phyloP scores from a whole-genome alignment of 2,113 vertebrate genomes.

The Archilochus colubris region DNA sequence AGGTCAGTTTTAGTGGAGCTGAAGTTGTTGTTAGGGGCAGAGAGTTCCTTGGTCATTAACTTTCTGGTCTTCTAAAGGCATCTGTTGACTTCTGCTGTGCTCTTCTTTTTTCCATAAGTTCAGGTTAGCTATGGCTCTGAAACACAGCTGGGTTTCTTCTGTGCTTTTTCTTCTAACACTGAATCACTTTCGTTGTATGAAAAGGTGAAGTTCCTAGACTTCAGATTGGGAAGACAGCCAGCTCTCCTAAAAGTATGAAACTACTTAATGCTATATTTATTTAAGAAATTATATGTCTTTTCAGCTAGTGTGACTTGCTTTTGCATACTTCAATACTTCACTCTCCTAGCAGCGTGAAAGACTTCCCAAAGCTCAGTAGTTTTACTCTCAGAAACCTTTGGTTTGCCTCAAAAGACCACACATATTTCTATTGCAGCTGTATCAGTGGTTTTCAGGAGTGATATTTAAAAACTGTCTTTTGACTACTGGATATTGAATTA shows the following conservation, averaged over 20 bases:
- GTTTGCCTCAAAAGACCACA: background rate
- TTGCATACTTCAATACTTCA: background rate
- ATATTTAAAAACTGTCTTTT: background rate
- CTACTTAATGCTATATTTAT: background rate
- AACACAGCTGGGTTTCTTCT: background rate
- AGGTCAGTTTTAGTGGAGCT: background rate
- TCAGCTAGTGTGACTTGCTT: background rate
- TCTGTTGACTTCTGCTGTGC: background rate
- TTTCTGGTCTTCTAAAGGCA: background rate
- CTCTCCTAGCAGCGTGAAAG: background rate
- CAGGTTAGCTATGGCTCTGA: background rate
- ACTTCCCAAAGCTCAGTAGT: background rate
- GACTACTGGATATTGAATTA: background rate
- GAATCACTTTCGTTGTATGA: background rate
- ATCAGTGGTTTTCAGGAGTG: background rate
- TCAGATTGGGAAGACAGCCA: background rate
- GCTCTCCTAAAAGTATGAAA: background rate
- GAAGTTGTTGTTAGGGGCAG: background rate
- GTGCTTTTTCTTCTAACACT: background rate
- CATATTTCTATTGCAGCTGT: background rate
- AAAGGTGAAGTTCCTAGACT: background rate
- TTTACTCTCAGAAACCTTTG: background rate
- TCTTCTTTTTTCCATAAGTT: background rate
- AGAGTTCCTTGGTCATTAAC: background rate
- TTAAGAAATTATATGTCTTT: background rate